These are phyloP conservation scores for Drosophila rellima DNA, from an alignment of 2,888 invertebrate species.

Conservation along the genomic window DNA sequence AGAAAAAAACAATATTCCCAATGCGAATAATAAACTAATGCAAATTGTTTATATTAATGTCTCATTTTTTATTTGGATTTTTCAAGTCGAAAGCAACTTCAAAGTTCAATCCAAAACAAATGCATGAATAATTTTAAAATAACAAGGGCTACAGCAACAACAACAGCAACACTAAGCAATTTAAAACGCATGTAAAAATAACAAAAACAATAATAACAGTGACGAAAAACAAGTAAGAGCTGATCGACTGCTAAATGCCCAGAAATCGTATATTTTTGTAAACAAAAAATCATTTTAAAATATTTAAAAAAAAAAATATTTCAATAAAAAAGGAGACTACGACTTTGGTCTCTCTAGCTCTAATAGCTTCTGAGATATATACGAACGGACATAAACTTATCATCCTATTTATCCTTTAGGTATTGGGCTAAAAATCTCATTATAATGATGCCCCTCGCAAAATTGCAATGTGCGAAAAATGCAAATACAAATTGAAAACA, in stretches of 20 bases:
- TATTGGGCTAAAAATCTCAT: conserved; percentile 2
- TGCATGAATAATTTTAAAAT: conserved; percentile 12
- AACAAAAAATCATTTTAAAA: no score
- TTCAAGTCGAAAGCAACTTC: conserved; percentile 4
- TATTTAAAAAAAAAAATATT: background rate
- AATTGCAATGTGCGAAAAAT: conserved; percentile 35
- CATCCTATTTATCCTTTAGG: background rate
- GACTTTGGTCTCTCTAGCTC: no score
- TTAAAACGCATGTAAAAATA: conserved; percentile 22
- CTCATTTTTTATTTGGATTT: background rate
- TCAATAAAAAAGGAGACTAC: no score
- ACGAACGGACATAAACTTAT: background rate
- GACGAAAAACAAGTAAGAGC: no score
- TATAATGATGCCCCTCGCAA: conserved; percentile 10
- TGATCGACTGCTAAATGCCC: background rate
- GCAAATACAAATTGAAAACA: conserved; percentile 13
- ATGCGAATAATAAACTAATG: conserved; percentile 38
- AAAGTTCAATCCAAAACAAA: conserved; percentile 18
- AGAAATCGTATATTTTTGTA: background rate
- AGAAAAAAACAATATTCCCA: background rate
- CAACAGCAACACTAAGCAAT: background rate
- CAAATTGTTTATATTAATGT: conserved; percentile 38
- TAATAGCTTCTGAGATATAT: no score
- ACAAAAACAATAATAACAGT: conserved; percentile 1
- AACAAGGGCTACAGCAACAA: background rate